These are phyloP conservation scores for Allophyes oxyacanthae DNA, from an alignment of 2,888 invertebrate species.

Conservation along the genomic window DNA sequence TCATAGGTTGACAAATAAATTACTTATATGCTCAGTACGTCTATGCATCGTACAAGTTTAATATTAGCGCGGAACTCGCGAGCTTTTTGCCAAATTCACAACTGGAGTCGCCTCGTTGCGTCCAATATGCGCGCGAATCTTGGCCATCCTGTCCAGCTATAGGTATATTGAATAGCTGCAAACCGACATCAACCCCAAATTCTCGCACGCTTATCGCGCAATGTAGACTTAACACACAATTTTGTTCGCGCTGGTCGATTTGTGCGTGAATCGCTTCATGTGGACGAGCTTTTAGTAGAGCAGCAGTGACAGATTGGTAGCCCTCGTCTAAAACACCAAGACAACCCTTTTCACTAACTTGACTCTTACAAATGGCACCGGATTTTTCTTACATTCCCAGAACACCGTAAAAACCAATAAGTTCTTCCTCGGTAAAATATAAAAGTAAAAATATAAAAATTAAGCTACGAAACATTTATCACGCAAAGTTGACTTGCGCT, in stretches of 20 bases:
- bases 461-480: slow-evolving; percentile 43
- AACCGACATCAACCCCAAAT: slow-evolving; percentile 3
- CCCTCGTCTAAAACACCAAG: slow-evolving; percentile 28
- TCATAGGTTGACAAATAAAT: too few species aligned
- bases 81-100: slow-evolving; percentile 9
- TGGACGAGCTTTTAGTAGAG: slow-evolving; percentile 17
- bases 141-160: slow-evolving; percentile 1
- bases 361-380: slow-evolving; percentile 46
- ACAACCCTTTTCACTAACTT: slow-evolving; percentile 55
- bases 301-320: slow-evolving; percentile 30
- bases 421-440: slow-evolving; percentile 16
- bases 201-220: neutral
- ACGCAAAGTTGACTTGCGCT: slow-evolving; percentile 42
- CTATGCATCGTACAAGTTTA: slow-evolving; percentile 9
- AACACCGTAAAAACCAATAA: slow-evolving; percentile 45
- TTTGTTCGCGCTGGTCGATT: neutral
- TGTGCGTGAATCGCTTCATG: slow-evolving; percentile 7
- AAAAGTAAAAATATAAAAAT: slow-evolving; percentile 29
- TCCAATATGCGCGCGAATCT: slow-evolving; percentile 14
- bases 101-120: slow-evolving; percentile 20
- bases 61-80: slow-evolving; percentile 11
- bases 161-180: slow-evolving; percentile 14
- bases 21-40: too few species aligned
- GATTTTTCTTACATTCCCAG: slow-evolving; percentile 39
- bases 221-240: slow-evolving; percentile 1